Evolutionary conservation across 2,113 vertebrate species (phyloP).

Genomic region (Macquaria australasica): DNA sequence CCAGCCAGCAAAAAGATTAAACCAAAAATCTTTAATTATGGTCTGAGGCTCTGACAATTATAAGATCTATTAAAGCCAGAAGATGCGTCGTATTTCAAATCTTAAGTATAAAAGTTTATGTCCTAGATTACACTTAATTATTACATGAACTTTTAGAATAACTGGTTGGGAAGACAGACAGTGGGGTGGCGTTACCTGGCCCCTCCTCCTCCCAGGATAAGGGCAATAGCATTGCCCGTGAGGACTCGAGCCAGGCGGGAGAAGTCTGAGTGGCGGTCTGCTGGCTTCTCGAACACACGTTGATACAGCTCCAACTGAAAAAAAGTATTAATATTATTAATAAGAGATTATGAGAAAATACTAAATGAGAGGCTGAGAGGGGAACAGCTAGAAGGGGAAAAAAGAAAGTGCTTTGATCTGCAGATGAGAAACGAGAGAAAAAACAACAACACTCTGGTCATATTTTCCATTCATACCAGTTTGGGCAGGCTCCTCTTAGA

Average conservation of each 20-base stretch:
- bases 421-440: neutral
- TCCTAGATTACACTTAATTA: neutral
- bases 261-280: constrained; percentile 94
- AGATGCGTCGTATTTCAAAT: neutral
- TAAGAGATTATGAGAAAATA: neutral
- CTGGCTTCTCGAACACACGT: constrained; percentile 89
- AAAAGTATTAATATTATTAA: neutral
- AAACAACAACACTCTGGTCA: neutral
- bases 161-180: neutral
- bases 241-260: constrained; percentile 93
- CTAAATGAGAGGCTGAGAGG: neutral
- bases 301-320: constrained; percentile 92
- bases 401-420: neutral
- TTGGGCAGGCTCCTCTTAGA: constrained; percentile 91
- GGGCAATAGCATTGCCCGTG: constrained; percentile 92
- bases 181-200: constrained; percentile 85
- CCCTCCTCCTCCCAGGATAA: constrained; percentile 95
- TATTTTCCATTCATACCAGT: constrained; percentile 83
- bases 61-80: neutral
- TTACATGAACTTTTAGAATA: neutral
- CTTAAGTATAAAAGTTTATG: neutral
- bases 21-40: neutral
- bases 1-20: neutral
- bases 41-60: neutral
- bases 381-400: neutral